Evolutionary conservation across 2,888 invertebrate genomes (phyloP), one percentile per base, ranked within the genome.

Genomic region (Penaeus monodon): DNA sequence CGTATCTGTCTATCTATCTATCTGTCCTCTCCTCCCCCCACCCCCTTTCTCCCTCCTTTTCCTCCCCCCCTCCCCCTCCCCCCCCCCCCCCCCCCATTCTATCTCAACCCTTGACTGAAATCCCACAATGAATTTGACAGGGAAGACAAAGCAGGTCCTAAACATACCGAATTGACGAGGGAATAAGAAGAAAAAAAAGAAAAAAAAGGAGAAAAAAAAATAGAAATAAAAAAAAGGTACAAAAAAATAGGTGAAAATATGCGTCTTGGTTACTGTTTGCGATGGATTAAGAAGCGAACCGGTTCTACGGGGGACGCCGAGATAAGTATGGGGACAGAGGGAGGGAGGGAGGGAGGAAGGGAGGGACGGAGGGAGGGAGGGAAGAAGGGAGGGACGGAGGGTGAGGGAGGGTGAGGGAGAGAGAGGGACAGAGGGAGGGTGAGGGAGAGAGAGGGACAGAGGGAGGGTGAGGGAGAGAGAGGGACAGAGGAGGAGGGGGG

Each of bases 101-200:
- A 27, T 33, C 57, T 7, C 49, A 6, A 44, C 17, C 49, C 57
- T 57, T n/a, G 29, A 29, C 3, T n/a, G 49, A 63, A 77, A 63
- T 77, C 57, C 77, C 77, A 77, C 57, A 22, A 49, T 27, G 77
- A 27, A n/a, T 77, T 77, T 29, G 57, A 63, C 57, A 77, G 57
- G 77, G 27, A 63, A 57, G 77, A 22, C 77, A 27, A 63, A n/a
- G 77, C 77, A 24, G 44, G 76, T 77, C 77, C n/a, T n/a, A 49
- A 57, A 17, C 57, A 63, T n/a, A 63, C 49, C 49, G n/a, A 63
- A 57, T 49, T 77, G 17, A 57, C n/a, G 38, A 44, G 38, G 8
- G 38, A 44, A 44, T 44, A 44, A 44, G 38, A 44, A 2, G 8
- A 44, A 44, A 8, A 44, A 44, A 44, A 44, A 44, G 38, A 44